phyloP scores from a whole-genome alignment of 2,888 invertebrate species.

The Cephus pulcher region DNA sequence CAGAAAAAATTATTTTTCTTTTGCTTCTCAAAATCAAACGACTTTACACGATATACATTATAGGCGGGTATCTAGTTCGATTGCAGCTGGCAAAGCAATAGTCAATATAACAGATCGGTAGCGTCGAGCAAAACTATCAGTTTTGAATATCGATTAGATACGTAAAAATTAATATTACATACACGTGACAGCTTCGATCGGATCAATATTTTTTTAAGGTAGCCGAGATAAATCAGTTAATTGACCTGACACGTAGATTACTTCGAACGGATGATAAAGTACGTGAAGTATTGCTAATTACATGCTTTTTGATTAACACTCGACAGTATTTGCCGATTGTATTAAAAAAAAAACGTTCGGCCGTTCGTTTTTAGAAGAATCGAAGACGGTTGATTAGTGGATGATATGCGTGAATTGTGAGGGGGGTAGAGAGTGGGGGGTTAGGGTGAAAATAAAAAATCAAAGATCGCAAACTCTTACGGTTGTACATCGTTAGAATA shows the following conservation, averaged over 20 bases:
- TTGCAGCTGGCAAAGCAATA: not conserved
- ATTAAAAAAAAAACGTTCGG: not conserved
- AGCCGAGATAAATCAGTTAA: not conserved
- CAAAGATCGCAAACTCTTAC: constrained; percentile 52
- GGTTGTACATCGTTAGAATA: constrained; percentile 52
- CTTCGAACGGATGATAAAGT: not conserved
- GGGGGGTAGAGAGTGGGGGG: too few relatives aligned
- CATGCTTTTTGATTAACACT: not conserved
- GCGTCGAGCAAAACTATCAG: not conserved
- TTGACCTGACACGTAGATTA: not conserved
- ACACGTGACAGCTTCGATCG: not conserved
- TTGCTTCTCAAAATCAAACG: not conserved
- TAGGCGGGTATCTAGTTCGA: not conserved
- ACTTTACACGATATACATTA: too few relatives aligned
- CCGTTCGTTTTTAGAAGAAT: not conserved
- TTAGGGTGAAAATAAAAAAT: not conserved
- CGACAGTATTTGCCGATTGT: not conserved
- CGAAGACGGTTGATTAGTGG: not conserved
- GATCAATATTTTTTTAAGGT: not conserved
- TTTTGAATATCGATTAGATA: not conserved
- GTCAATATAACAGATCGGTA: not conserved
- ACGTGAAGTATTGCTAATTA: not conserved
- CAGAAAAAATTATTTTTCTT: not conserved
- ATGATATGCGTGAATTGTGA: not conserved
- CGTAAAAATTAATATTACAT: not conserved